These are phyloP conservation scores for Nibea albiflora DNA, from an alignment of 2,113 vertebrate genomes.

Conservation along the genomic window DNA sequence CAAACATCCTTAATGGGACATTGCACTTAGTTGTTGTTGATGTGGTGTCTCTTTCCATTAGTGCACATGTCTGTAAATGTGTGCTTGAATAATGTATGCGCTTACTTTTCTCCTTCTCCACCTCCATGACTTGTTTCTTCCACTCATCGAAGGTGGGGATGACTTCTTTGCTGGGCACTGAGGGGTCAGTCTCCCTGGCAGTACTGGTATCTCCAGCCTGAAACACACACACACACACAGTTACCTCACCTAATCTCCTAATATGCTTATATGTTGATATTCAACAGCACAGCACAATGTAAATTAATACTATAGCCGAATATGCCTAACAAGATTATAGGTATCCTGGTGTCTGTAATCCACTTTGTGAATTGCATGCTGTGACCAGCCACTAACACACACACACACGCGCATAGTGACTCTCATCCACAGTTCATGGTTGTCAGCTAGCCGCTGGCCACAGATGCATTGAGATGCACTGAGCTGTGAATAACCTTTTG, in stretches of 20 bases:
- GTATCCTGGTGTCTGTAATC: neutral
- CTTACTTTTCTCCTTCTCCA: constrained; percentile 99
- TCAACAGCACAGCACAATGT: neutral
- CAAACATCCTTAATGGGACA: neutral
- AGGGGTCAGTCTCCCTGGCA: constrained; percentile 87
- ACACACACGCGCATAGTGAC: neutral
- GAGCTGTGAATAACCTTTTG: constrained; percentile 60
- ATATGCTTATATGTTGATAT: neutral
- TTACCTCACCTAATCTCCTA: neutral
- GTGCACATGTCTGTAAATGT: neutral
- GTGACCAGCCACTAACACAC: neutral
- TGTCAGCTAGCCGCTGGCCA: constrained; percentile 18
- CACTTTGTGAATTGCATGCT: neutral
- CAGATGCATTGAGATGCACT: constrained; percentile 37
- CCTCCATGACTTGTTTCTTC: constrained; percentile 99
- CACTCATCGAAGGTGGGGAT: constrained; percentile 99
- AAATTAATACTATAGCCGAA: constrained; percentile 5
- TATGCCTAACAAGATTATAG: neutral
- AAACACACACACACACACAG: constrained; percentile 2
- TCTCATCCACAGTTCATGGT: neutral
- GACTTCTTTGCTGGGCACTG: constrained; percentile 92
- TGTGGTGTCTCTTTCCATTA: neutral
- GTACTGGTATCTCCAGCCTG: constrained; percentile 80
- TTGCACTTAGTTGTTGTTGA: neutral
- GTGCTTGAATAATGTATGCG: neutral